Conservation (phyloP, 2,888 invertebrate species). For the Orchesella flavescens region DNA sequence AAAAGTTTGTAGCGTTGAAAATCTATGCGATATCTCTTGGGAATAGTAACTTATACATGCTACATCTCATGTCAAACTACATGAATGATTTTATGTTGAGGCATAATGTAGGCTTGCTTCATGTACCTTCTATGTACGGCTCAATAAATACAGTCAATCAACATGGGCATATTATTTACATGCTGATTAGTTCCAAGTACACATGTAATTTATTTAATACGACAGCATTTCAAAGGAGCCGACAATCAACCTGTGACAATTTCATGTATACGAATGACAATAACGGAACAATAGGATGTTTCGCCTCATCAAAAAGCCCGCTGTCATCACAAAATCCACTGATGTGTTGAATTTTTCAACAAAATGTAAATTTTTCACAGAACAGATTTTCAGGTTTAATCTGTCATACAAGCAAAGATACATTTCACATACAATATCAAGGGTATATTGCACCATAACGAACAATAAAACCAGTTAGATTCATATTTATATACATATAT, state of each 20-base stretch:
- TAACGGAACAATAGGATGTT: slow-evolving; percentile 23
- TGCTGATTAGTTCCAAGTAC: slow-evolving; percentile 42
- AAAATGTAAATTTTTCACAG: not conserved
- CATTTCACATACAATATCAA: too few species aligned
- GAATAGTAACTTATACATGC: too few species aligned
- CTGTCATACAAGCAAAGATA: not conserved
- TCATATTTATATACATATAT: too few species aligned
- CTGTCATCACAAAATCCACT: slow-evolving; percentile 7
- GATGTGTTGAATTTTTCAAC: not conserved
- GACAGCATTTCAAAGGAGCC: slow-evolving; percentile 24
- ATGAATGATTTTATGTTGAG: too few species aligned
- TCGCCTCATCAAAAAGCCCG: slow-evolving; percentile 5
- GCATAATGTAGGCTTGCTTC: too few species aligned
- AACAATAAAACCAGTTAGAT: too few species aligned
- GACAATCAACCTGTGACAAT: slow-evolving; percentile 42
- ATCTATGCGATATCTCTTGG: too few species aligned
- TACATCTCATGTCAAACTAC: too few species aligned
- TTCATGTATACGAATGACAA: slow-evolving; percentile 15
- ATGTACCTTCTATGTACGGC: too few species aligned
- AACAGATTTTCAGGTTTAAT: not conserved
- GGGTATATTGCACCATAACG: too few species aligned
- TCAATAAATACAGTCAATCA: too few species aligned
- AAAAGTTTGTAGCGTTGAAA: too few species aligned
- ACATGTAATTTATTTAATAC: slow-evolving; percentile 45
- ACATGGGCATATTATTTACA: not conserved